phyloP scores from a whole-genome alignment of 2,113 vertebrate species.

The Marcusenius ussheri region DNA sequence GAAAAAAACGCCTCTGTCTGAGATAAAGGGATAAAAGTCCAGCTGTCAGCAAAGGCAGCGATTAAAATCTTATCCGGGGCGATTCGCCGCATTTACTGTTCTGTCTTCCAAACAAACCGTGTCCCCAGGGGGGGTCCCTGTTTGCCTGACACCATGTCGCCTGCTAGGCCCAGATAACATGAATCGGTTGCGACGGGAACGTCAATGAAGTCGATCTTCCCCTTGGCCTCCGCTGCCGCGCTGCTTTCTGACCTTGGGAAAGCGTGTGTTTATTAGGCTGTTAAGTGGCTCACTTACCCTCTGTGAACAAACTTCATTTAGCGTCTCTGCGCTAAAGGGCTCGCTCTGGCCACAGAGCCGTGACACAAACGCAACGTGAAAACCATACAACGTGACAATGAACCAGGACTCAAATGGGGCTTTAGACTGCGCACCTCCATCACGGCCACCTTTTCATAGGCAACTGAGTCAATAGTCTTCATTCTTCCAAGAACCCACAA shows the following conservation, averaged over 20 bases:
- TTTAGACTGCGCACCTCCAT: neutral
- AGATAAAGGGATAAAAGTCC: neutral
- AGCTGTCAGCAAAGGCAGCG: neutral
- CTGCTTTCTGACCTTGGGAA: neutral
- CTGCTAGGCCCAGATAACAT: neutral
- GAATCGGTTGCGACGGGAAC: neutral
- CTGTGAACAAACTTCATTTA: constrained; percentile 8
- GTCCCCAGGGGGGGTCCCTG: too few relatives aligned
- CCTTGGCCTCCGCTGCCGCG: neutral
- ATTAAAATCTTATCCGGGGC: constrained; percentile 4
- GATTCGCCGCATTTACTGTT: neutral
- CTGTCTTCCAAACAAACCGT: neutral
- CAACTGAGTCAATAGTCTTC: neutral
- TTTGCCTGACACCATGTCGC: neutral
- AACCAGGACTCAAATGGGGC: neutral
- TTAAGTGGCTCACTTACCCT: neutral
- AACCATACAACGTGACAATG: neutral
- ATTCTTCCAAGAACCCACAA: neutral
- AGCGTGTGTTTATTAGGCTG: neutral
- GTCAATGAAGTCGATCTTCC: neutral
- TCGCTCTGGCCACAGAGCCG: neutral
- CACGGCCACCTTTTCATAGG: neutral
- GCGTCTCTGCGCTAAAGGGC: neutral
- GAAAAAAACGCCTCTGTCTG: neutral
- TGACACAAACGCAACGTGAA: neutral